Evolutionary conservation across 2,113 vertebrate genomes (phyloP).

Genomic region (Brachionichthys hirsutus): DNA sequence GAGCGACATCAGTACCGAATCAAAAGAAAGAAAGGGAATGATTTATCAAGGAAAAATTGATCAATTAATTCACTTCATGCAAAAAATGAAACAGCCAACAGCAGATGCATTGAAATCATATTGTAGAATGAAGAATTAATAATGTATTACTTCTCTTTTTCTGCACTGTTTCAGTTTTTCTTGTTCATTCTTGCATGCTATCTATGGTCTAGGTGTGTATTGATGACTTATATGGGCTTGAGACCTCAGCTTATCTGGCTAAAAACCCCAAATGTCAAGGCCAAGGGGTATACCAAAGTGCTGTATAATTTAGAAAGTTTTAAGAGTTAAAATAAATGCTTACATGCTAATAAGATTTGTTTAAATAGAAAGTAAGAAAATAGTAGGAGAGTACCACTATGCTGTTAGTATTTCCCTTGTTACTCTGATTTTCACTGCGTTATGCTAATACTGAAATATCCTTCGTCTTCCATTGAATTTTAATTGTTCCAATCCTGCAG

Average conservation of each 20-base stretch:
- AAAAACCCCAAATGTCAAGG: too few species aligned
- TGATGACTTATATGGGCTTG: conserved; percentile 69
- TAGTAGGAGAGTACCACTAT: too few species aligned
- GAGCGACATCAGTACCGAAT: conserved; percentile 40
- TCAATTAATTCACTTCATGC: conserved; percentile 61
- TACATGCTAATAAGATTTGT: too few species aligned
- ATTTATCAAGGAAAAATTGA: conserved; percentile 64
- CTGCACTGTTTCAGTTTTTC: conserved; percentile 31
- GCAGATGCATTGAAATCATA: conserved; percentile 67
- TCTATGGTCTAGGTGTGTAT: conserved; percentile 57
- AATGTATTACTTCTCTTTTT: conserved; percentile 56
- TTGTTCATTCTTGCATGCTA: conserved; percentile 26
- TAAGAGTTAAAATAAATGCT: too few species aligned
- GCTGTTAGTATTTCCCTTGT: too few species aligned
- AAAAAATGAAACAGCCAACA: conserved; percentile 47
- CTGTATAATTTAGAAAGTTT: too few species aligned
- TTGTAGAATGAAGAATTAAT: conserved; percentile 67
- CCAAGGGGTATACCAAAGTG: too few species aligned
- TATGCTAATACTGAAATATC: not conserved
- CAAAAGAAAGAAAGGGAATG: conserved; percentile 64
- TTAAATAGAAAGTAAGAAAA: too few species aligned
- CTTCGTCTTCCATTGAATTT: not conserved
- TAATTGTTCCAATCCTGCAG: not conserved
- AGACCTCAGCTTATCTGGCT: conserved; percentile 23
- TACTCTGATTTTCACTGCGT: too few species aligned